These are phyloP conservation scores for Mesodorylaimus sp. DNA, from an alignment of 2,888 invertebrate species.

Conservation along the genomic window DNA sequence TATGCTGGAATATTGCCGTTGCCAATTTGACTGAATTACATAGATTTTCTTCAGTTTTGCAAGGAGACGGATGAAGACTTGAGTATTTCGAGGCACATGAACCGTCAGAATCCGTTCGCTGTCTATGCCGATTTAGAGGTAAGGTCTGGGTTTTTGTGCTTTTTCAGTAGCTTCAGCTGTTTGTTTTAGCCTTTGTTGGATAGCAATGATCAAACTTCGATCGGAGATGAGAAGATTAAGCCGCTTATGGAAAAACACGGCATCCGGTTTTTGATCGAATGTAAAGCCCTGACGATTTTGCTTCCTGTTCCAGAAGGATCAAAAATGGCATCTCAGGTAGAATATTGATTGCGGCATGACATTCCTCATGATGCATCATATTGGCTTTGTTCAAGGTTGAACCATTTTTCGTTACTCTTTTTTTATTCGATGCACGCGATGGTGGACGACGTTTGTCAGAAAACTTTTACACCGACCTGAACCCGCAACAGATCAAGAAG, in stretches of 20 bases:
- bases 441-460: slow-evolving; percentile 65
- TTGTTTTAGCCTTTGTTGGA: not conserved
- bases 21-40: not conserved
- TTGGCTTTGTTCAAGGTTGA: slow-evolving; percentile 50
- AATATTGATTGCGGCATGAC: too few relatives aligned
- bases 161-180: not conserved
- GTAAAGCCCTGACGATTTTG: not conserved
- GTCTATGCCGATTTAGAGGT: slow-evolving; percentile 45
- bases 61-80: not conserved
- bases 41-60: not conserved
- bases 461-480: slow-evolving; percentile 74
- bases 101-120: slow-evolving; percentile 39
- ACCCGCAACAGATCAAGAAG: slow-evolving; percentile 33
- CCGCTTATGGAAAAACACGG: not conserved
- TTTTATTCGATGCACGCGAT: slow-evolving; percentile 69
- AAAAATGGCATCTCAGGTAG: too few relatives aligned
- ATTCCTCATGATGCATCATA: too few relatives aligned
- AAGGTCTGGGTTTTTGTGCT: slow-evolving; percentile 6
- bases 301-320: not conserved
- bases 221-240: not conserved
- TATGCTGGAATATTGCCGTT: not conserved
- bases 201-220: not conserved
- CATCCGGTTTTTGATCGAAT: slow-evolving; percentile 5
- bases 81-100: not conserved
- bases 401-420: slow-evolving; percentile 73